Percentiles rank a stretch among this genome's conserved stretches.
These are phyloP conservation scores for Carapus acus DNA, from an alignment of 2,797 vertebrate species.

Conservation along the genomic window DNA sequence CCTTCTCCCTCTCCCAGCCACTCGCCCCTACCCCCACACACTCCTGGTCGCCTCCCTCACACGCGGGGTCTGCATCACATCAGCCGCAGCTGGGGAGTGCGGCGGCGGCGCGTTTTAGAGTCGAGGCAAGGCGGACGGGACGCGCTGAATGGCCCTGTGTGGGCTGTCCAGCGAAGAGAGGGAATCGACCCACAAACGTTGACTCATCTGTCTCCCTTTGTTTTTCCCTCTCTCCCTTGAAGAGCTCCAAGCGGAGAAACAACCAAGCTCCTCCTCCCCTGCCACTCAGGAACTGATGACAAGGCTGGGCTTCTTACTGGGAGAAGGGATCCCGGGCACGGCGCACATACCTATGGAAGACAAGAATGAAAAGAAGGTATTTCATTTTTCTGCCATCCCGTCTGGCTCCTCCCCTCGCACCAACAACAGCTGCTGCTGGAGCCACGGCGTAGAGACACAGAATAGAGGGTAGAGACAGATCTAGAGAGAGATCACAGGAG, in stretches of 20 bases:
- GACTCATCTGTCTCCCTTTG: constrained; percentile 31
- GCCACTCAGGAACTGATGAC: constrained; percentile 99
- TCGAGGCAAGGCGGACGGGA: constrained; percentile 45
- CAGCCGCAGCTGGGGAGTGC: constrained; percentile 61
- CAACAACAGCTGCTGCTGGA: constrained; percentile 49
- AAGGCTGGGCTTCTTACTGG: constrained; percentile 94
- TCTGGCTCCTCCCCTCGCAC: constrained; percentile 38
- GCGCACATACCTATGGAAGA: constrained; percentile 90
- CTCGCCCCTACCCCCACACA: constrained; percentile 23
- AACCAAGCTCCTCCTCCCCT: constrained; percentile 88
- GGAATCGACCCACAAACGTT: constrained; percentile 46
- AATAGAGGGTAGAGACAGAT: constrained; percentile 38
- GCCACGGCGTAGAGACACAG: constrained; percentile 52
- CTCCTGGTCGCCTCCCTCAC: constrained; percentile 8
- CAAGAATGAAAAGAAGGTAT: constrained; percentile 96
- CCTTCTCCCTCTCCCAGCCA: background rate
- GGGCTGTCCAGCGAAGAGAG: constrained; percentile 48
- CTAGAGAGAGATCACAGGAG: constrained; percentile 47
- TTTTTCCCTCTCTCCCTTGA: constrained; percentile 29
- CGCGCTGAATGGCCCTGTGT: constrained; percentile 53
- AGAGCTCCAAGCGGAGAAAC: constrained; percentile 83
- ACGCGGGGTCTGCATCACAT: constrained; percentile 54
- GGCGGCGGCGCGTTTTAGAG: constrained; percentile 53
- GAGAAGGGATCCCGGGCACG: constrained; percentile 93
- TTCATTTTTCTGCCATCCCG: constrained; percentile 52